A percentile compares a stretch with the other conserved stretches of the same genome.
Evolutionary conservation across 2,888 invertebrate species (phyloP).

Genomic region (Hymenopus coronatus): DNA sequence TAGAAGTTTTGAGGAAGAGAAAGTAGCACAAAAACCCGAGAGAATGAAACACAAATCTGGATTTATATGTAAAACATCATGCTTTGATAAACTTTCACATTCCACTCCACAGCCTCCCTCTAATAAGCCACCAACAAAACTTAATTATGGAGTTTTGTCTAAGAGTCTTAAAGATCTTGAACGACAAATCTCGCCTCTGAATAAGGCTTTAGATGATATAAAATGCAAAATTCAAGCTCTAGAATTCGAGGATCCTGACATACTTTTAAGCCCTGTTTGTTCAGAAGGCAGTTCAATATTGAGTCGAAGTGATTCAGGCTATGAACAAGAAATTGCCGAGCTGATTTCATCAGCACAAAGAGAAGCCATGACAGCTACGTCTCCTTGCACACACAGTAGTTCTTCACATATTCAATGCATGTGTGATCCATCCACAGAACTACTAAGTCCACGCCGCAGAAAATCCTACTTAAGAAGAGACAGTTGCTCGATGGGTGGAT

Average conservation of each 20-base stretch:
- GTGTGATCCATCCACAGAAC: not conserved
- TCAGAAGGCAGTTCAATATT: not conserved
- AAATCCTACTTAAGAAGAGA: not conserved
- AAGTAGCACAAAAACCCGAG: not conserved
- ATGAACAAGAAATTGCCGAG: not conserved
- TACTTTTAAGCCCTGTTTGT: not conserved
- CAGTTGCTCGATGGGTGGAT: not conserved
- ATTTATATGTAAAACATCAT: too few relatives aligned
- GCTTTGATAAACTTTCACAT: too few relatives aligned
- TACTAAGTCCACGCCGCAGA: not conserved
- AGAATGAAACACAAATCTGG: not conserved
- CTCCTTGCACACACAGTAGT: not conserved
- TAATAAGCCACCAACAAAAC: not conserved
- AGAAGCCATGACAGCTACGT: not conserved
- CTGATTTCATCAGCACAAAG: not conserved
- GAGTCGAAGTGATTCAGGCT: not conserved
- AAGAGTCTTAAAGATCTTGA: not conserved
- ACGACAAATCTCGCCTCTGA: not conserved
- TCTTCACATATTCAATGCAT: not conserved
- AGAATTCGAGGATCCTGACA: not conserved
- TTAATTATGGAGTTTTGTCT: not conserved
- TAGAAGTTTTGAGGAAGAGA: not conserved
- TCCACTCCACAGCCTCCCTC: not conserved
- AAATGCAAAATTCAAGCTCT: not conserved
- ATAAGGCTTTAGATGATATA: not conserved